phyloP scores from a whole-genome alignment of 2,888 invertebrate species.

The Acrobasis repandana region DNA sequence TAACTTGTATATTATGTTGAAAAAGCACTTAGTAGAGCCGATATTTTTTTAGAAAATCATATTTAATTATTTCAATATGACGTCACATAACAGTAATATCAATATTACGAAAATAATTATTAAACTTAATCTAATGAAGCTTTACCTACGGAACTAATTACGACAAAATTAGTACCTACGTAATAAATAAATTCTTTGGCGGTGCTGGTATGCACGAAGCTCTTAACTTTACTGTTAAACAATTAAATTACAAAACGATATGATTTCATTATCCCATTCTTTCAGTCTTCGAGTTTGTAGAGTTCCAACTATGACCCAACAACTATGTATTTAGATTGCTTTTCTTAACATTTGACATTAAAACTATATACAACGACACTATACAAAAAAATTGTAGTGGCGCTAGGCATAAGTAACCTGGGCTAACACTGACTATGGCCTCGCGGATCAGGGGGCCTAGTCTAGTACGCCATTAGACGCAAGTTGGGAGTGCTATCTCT shows the following conservation, averaged over 20 bases:
- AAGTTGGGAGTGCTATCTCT: too few relatives aligned
- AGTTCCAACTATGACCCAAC: conserved; percentile 76
- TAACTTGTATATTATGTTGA: conserved; percentile 1
- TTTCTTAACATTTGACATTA: conserved; percentile 62
- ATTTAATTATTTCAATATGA: not conserved
- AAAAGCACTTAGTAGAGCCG: conserved; percentile 3
- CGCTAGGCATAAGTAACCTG: too few relatives aligned
- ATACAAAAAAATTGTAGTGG: conserved; percentile 32
- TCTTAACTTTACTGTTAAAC: conserved; percentile 71
- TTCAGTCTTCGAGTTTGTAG: conserved; percentile 80
- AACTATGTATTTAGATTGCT: conserved; percentile 71
- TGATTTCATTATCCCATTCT: conserved; percentile 77
- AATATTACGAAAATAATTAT: conserved; percentile 31
- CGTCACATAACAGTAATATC: not conserved
- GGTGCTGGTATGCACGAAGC: conserved; percentile 64
- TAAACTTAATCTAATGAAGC: conserved; percentile 44
- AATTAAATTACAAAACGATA: conserved; percentile 81
- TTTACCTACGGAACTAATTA: conserved; percentile 48
- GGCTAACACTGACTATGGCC: too few relatives aligned
- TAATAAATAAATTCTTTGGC: conserved; percentile 54
- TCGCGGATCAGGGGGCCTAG: too few relatives aligned
- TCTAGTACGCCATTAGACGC: too few relatives aligned
- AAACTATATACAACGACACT: conserved; percentile 67
- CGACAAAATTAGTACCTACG: conserved; percentile 44
- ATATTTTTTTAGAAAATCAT: conserved; percentile 3